Conservation (phyloP, 1,140 invertebrate species). For the Pseudoatta argentina region DNA sequence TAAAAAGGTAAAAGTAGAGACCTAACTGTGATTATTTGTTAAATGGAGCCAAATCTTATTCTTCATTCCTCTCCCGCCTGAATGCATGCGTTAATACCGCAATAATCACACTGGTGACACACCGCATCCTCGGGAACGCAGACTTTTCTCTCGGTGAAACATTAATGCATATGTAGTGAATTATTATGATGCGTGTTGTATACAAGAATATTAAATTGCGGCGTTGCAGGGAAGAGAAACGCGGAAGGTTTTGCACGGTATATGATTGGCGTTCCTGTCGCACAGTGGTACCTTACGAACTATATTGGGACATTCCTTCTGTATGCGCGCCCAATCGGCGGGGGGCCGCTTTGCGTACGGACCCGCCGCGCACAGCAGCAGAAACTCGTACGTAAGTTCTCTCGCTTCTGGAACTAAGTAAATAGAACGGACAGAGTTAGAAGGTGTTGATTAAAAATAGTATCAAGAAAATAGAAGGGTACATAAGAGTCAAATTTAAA, state of each 20-base stretch:
- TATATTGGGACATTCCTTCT: conserved; percentile 86
- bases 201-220: conserved; percentile 52
- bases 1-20: background rate
- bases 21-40: background rate
- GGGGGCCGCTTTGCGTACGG: conserved; percentile 86
- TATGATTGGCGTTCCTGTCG: conserved; percentile 74
- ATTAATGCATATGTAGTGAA: conserved; percentile 9
- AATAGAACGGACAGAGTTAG: background rate
- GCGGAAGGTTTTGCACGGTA: conserved; percentile 70
- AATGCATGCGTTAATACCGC: conserved; percentile 50
- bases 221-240: conserved; percentile 64
- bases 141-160: conserved; percentile 22
- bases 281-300: conserved; percentile 85
- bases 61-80: background rate
- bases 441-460: background rate
- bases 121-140: conserved; percentile 11
- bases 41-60: conserved; percentile 6
- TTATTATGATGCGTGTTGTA: conserved; percentile 47
- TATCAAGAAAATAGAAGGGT: too few species aligned
- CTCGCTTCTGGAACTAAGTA: conserved; percentile 78
- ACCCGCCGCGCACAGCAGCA: conserved; percentile 87
- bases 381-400: conserved; percentile 87
- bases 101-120: conserved; percentile 30
- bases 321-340: conserved; percentile 87
- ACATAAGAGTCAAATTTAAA: too few species aligned